phyloP scores from a whole-genome alignment of 2,797 vertebrate genomes.

The Carduelis carduelis region DNA sequence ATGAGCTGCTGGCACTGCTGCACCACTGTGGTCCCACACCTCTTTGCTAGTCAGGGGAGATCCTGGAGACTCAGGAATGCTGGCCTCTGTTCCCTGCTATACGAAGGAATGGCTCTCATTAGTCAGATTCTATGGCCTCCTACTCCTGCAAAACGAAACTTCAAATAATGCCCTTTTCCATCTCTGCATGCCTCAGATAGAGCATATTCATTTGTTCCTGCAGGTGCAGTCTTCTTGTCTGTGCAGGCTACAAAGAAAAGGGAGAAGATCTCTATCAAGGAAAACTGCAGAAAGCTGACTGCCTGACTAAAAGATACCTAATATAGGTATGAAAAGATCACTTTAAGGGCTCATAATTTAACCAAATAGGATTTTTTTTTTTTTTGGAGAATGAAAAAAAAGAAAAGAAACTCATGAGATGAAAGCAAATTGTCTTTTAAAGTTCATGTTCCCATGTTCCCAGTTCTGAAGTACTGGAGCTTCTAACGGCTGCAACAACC shows the following conservation, averaged over 20 bases:
- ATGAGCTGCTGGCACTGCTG: background rate
- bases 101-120: background rate
- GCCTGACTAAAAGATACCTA: background rate
- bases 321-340: background rate
- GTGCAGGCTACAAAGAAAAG: background rate
- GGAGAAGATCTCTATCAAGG: background rate
- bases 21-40: accelerated
- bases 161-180: background rate
- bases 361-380: background rate
- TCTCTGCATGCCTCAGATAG: background rate
- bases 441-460: background rate
- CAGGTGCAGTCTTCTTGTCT: background rate
- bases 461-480: background rate
- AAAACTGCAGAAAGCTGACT: background rate
- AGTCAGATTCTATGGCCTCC: background rate
- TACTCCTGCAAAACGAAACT: background rate
- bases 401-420: background rate
- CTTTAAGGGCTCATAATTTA: background rate
- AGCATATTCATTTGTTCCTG: background rate
- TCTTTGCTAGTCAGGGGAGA: background rate
- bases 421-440: background rate
- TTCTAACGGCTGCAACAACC: background rate
- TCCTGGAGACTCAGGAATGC: background rate
- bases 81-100: background rate
- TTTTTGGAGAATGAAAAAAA: background rate